These are phyloP conservation scores for Bubalus kerabau DNA, from an alignment of 2,113 vertebrate species.

Conservation along the genomic window DNA sequence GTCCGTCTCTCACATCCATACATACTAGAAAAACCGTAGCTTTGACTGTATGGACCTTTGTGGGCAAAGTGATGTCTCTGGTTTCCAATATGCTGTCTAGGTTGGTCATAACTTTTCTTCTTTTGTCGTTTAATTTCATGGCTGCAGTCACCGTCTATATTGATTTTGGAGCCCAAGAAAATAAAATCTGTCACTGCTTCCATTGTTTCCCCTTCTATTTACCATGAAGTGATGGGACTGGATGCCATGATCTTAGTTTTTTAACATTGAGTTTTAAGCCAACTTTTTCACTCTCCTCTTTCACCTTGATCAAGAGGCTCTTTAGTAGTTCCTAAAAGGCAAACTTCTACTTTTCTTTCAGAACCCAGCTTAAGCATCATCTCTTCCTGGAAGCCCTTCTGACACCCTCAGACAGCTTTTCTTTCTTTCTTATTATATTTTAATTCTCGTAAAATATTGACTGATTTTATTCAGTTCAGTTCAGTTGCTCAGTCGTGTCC, in stretches of 20 bases:
- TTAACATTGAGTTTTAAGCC: neutral
- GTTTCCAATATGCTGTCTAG: neutral
- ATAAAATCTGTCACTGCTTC: neutral
- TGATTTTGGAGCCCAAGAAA: neutral
- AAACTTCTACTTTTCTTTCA: too few relatives aligned
- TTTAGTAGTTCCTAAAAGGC: neutral
- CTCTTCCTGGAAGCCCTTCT: too few relatives aligned
- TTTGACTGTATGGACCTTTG: neutral
- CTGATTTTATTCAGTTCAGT: too few relatives aligned
- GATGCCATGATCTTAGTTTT: neutral
- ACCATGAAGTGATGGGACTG: neutral
- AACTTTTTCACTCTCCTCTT: neutral
- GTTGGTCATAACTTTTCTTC: neutral
- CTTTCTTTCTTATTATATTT: too few relatives aligned
- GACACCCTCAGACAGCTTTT: too few relatives aligned
- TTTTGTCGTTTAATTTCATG: neutral
- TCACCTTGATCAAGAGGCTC: neutral
- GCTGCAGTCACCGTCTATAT: neutral
- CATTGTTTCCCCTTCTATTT: neutral
- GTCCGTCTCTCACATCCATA: neutral
- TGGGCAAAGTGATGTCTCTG: neutral
- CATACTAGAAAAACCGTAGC: neutral
- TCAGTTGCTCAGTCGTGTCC: rapidly evolving
- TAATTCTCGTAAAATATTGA: too few relatives aligned
- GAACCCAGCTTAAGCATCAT: too few relatives aligned